Base-by-base conservation (phyloP, 1,140 invertebrate species). In the Orussus abietinus region DNA sequence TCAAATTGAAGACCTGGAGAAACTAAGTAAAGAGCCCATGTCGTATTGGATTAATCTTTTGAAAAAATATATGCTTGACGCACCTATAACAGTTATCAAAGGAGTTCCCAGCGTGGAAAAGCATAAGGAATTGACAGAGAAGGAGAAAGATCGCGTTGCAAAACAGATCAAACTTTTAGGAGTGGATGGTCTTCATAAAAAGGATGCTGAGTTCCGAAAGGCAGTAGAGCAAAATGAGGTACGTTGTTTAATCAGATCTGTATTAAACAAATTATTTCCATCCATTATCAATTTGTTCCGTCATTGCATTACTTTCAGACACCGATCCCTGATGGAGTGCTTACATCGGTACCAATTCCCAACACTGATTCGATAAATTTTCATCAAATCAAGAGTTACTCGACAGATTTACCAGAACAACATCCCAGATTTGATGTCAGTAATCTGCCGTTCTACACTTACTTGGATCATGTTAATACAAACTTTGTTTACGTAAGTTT, bases 401-500 rank as follows among this genome's bases (percentile, higher is more conserved):
- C 67, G 19, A 75, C 70, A 26, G 74, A 75, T 29, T 69, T 58
- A 11, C 17, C 34, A 2, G 64, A 76, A n/a, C 66, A 77, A 40
- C 79, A 80, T 60, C 65, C 79, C 3, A 62, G 75, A 51, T 80
- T 89, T 47, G 76, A 82, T 57, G 65, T 87, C 6, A 64, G 68
- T 6, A 69, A 82, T 29, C 62, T 88, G n/a, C 86, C 87, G 13
- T 72, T 90, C 36, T 84, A 79, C 55, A 83, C 88, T 2, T 82
- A 87, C 49, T 72, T 92, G 30, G 85, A 92, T 75, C 80, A 88
- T 57, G 70, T 90, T 7, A 80, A 85, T 43, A 88, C 86, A 1
- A 88, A 89, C 59, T 92, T 93, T 75, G 80, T 92, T 47, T 86
- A 90, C 72, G 88, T 92, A 65, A 79, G 83, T 80, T 29, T 53